Conservation (phyloP, 2,113 vertebrate genomes). For the Eurystomus gularis region DNA sequence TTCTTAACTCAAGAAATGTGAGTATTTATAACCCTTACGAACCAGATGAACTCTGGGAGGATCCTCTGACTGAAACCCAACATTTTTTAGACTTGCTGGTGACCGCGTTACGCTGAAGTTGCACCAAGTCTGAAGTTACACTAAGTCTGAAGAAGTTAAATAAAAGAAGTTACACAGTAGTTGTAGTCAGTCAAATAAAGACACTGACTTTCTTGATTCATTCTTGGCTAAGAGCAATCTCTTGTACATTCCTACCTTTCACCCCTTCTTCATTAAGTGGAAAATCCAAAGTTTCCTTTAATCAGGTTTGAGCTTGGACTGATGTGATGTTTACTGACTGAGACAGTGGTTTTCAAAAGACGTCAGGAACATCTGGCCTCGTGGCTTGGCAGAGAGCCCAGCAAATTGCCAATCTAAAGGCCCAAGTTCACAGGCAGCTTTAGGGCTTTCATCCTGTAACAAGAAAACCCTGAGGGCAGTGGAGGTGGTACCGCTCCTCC, state of each 20-base stretch:
- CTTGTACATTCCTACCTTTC: slow-evolving; percentile 37
- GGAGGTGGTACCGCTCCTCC: background rate
- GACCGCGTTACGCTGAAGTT: background rate
- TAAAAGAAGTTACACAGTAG: slow-evolving; percentile 41
- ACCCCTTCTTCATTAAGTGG: slow-evolving; percentile 29
- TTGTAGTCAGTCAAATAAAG: background rate
- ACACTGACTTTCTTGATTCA: slow-evolving; percentile 32
- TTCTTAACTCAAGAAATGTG: background rate
- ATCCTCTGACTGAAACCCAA: background rate
- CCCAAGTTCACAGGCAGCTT: background rate
- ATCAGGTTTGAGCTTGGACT: slow-evolving; percentile 41
- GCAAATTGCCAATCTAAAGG: slow-evolving; percentile 41
- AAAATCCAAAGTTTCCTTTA: slow-evolving; percentile 58
- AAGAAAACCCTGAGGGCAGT: background rate
- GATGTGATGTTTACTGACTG: slow-evolving; percentile 50
- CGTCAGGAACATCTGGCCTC: slow-evolving; percentile 31
- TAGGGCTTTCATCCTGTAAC: background rate
- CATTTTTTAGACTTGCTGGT: background rate
- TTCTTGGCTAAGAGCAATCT: slow-evolving; percentile 15
- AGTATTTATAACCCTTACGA: background rate
- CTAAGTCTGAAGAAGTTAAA: too few species aligned
- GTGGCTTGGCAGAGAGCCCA: slow-evolving; percentile 36
- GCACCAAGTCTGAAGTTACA: background rate
- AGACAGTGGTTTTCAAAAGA: slow-evolving; percentile 41
- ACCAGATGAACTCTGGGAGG: background rate